A percentile compares a stretch with the other conserved stretches of the same genome.
phyloP scores from a whole-genome alignment of 2,888 invertebrate genomes.

The Pyrgus malvae region DNA sequence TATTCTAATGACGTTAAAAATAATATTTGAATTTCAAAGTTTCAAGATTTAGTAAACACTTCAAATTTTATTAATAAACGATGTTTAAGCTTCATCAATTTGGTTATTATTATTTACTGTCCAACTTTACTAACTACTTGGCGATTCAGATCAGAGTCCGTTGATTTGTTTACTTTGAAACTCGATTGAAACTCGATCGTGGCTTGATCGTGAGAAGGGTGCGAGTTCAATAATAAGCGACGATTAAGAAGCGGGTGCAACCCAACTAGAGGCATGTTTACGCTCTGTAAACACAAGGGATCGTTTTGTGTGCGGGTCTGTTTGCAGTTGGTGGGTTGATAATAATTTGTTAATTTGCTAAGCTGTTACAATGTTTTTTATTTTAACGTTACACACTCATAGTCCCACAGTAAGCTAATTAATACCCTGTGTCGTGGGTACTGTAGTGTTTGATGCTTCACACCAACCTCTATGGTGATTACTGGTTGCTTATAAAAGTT shows the following conservation, averaged over 20 bases:
- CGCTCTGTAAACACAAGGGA: slow-evolving; percentile 19
- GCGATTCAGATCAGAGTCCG: slow-evolving; percentile 24
- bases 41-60: background rate
- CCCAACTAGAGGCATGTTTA: slow-evolving; percentile 39
- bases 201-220: slow-evolving; percentile 50
- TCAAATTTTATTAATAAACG: background rate
- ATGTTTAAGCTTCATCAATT: slow-evolving; percentile 24
- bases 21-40: background rate
- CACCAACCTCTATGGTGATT: no score
- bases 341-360: background rate
- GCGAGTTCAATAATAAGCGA: slow-evolving; percentile 65
- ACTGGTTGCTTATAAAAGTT: no score
- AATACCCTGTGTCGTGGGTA: no score
- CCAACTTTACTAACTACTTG: slow-evolving; percentile 13
- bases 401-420: no score
- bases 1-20: background rate
- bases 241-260: slow-evolving; percentile 60
- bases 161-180: slow-evolving; percentile 56
- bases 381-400: no score
- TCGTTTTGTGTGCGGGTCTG: slow-evolving; percentile 4
- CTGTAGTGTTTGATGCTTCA: no score
- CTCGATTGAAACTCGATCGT: slow-evolving; percentile 45
- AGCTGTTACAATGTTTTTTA: background rate
- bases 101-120: slow-evolving; percentile 24
- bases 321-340: no score